These are phyloP conservation scores for Empidonax traillii DNA, from an alignment of 2,113 vertebrate species.

Conservation along the genomic window DNA sequence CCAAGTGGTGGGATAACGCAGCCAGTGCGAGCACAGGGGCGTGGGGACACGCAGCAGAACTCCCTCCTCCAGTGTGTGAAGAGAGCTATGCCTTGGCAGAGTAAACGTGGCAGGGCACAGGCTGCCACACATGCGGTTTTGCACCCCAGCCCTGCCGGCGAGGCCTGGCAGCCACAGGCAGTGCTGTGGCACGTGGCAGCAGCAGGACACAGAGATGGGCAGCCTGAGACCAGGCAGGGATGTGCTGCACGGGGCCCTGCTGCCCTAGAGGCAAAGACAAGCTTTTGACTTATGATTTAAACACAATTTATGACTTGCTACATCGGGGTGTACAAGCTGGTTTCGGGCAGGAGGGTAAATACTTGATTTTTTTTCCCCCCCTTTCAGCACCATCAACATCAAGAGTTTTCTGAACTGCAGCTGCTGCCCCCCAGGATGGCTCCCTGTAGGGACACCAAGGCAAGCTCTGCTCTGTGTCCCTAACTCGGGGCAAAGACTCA, in stretches of 20 bases:
- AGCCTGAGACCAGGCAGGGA: background rate
- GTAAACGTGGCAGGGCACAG: background rate
- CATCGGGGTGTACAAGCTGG: background rate
- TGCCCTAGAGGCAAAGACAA: background rate
- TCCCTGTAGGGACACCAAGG: background rate
- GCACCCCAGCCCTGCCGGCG: accelerated
- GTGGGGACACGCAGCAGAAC: background rate
- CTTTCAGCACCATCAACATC: accelerated
- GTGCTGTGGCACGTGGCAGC: background rate
- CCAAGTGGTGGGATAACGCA: background rate
- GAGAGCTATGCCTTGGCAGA: accelerated
- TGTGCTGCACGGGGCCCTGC: background rate
- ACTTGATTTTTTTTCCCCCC: background rate
- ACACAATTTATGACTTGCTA: background rate
- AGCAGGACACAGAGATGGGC: background rate
- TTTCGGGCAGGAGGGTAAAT: background rate
- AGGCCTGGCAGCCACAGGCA: background rate
- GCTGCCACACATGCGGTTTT: accelerated
- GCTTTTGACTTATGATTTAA: too few relatives aligned
- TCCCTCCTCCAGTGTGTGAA: background rate
- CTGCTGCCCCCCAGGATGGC: background rate
- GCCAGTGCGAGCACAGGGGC: background rate
- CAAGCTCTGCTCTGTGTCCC: background rate
- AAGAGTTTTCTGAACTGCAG: background rate
- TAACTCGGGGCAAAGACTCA: background rate